Base-by-base conservation (phyloP, 2,113 vertebrate genomes). In the Mellivora capensis region DNA sequence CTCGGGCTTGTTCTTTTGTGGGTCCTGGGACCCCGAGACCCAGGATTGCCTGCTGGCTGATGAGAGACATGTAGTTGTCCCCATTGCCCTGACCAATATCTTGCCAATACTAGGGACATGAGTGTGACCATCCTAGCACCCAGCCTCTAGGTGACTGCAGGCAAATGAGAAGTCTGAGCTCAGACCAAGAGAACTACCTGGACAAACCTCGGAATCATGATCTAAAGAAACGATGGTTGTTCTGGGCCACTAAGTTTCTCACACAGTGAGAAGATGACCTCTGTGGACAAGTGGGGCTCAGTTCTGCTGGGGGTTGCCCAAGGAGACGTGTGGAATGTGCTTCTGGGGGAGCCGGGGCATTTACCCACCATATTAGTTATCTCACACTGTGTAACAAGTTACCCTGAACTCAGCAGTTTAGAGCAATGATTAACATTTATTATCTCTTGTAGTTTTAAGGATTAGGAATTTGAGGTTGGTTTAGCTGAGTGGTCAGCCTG, bases 111-210 rank as follows among this genome's bases (percentile, higher is more conserved):
- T 88, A 42, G 42, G 44, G 61, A 74, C 12, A 5, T 67, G 67
- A 61, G 2, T 71, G 17, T 94, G 71, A n/a, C 27, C 34, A 10
- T 71, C 54, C 34, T 67, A 76, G 62, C 42, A 79, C 18, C 42
- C 17, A 90, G 57, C 44, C n/a, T 93, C 84, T 89, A 61, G 2
- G 15, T 95, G 31, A 47, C 57, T 82, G 7, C 5, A 90, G 76
- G 49, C 42, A 90, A 93, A 90, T 85, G 64, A 79, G 44, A 85
- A 97, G 77, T 86, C 67, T 88, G 39, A 97, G 62, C 74, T 29
- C 13, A 94, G 7, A 67, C 47, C 29, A 15, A 62, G 90, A 96
- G 74, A 93, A 71, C 42, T 93, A 64, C 31, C 62, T 91, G 31
- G 4, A 72, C 37, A 94, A 72, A 94, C 59, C 17, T 77, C 25